Conservation (phyloP, 92 coral and sea anemone species). For the Paragorgia papillata region DNA sequence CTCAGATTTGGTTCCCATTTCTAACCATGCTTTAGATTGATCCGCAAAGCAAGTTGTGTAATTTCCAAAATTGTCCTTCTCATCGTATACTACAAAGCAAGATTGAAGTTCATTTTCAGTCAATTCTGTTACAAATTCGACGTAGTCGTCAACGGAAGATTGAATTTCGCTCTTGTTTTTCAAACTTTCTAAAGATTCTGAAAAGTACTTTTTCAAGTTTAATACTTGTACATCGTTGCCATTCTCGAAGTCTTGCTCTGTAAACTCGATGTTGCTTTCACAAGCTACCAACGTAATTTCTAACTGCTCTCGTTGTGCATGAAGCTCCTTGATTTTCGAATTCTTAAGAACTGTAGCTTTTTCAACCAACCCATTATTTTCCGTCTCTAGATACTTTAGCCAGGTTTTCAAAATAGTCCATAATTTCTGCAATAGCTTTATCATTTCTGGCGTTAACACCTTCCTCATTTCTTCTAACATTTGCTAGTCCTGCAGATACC, state of each 20-base stretch:
- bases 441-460: conserved; percentile 13
- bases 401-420: conserved; percentile 1
- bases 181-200: conserved; percentile 43
- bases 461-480: no score
- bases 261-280: conserved; percentile 54
- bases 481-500: no score
- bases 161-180: conserved; percentile 31
- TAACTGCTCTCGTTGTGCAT: conserved; percentile 48
- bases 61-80: not conserved
- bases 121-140: conserved; percentile 14
- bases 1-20: not conserved
- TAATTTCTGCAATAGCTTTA: conserved; percentile 18
- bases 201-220: conserved; percentile 57
- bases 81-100: not conserved
- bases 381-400: not conserved
- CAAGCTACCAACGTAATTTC: conserved; percentile 46
- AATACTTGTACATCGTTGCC: conserved; percentile 59
- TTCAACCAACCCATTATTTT: conserved; percentile 7
- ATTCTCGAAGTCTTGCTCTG: conserved; percentile 52
- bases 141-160: conserved; percentile 38
- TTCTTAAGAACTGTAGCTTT: conserved; percentile 10
- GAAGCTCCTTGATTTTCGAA: conserved; percentile 43
- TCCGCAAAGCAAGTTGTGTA: not conserved
- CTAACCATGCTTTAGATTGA: not conserved
- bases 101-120: not conserved